Percentiles rank a stretch among this genome's conserved stretches.
phyloP scores from a whole-genome alignment of 2,113 vertebrate species.

The Macrotus californicus region DNA sequence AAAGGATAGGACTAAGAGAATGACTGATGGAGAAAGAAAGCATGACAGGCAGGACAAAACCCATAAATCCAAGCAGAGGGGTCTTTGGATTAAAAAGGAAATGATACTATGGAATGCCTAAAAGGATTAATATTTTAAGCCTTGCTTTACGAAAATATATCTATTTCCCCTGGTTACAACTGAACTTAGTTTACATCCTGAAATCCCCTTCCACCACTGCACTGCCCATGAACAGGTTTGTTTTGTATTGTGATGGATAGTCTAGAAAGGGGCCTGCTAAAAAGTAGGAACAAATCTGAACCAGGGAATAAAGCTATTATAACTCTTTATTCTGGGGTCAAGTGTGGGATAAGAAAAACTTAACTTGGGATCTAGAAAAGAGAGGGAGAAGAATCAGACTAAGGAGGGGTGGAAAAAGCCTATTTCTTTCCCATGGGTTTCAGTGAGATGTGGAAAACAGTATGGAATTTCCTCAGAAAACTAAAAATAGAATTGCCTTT shows the following conservation, averaged over 20 bases:
- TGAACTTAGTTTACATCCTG: not conserved
- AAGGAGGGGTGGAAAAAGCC: not conserved
- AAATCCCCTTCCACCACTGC: not conserved
- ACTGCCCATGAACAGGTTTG: not conserved
- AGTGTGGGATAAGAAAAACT: not conserved
- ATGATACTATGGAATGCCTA: not conserved
- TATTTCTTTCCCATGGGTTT: not conserved
- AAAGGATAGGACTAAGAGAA: not conserved
- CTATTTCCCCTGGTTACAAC: not conserved
- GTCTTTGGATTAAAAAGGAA: not conserved
- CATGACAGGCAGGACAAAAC: not conserved
- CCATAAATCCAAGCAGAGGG: not conserved
- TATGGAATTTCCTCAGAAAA: no score
- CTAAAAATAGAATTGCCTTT: no score
- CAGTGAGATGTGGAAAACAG: not conserved
- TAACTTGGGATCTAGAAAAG: not conserved
- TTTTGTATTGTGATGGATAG: not conserved
- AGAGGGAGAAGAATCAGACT: not conserved
- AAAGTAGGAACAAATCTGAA: not conserved
- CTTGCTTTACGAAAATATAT: not conserved
- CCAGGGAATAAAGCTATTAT: not conserved
- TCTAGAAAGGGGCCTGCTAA: not conserved
- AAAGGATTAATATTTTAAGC: not conserved
- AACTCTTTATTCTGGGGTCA: not conserved
- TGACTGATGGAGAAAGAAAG: not conserved